Conservation (phyloP, 2,888 invertebrate species). For the Polymixis flavicincta region DNA sequence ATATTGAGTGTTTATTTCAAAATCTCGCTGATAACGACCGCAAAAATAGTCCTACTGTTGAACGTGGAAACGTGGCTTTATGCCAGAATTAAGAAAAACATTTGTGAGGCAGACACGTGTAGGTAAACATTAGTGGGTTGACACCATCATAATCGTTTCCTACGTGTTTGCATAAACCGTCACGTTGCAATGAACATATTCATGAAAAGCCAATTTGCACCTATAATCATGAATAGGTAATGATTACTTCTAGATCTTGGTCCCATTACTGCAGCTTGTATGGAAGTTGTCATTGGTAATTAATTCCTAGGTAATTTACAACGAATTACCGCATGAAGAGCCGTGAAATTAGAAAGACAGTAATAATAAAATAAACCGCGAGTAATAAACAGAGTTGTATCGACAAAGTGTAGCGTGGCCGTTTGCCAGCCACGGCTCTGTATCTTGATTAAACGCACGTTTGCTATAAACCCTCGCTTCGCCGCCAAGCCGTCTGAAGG, state of each 20-base stretch:
- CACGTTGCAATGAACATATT: conserved; percentile 48
- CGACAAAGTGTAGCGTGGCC: conserved; percentile 71
- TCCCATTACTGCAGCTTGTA: conserved; percentile 40
- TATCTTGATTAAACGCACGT: conserved; percentile 74
- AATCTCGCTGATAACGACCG: conserved; percentile 46
- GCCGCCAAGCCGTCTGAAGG: conserved; percentile 85
- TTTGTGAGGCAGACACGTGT: conserved; percentile 43
- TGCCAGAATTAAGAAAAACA: conserved; percentile 69
- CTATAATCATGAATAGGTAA: too few relatives aligned
- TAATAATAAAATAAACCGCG: conserved; percentile 74
- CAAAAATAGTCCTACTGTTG: conserved; percentile 53
- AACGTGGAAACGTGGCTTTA: conserved; percentile 65
- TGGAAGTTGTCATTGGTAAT: conserved; percentile 45
- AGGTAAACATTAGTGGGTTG: conserved; percentile 50
- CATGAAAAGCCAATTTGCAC: conserved; percentile 59
- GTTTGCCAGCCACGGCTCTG: conserved; percentile 73
- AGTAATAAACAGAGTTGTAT: conserved; percentile 72
- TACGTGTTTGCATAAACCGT: conserved; percentile 40
- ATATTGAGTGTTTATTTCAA: conserved; percentile 43
- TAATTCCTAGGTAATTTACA: conserved; percentile 39
- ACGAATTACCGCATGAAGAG: conserved; percentile 50
- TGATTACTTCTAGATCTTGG: conserved; percentile 23
- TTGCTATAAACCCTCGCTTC: conserved; percentile 67
- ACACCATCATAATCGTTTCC: conserved; percentile 46
- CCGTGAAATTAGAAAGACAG: conserved; percentile 74